Percentiles rank a stretch among this genome's conserved stretches.
Conservation (phyloP, 2,797 vertebrate genomes). For the Poecilia gillii region DNA sequence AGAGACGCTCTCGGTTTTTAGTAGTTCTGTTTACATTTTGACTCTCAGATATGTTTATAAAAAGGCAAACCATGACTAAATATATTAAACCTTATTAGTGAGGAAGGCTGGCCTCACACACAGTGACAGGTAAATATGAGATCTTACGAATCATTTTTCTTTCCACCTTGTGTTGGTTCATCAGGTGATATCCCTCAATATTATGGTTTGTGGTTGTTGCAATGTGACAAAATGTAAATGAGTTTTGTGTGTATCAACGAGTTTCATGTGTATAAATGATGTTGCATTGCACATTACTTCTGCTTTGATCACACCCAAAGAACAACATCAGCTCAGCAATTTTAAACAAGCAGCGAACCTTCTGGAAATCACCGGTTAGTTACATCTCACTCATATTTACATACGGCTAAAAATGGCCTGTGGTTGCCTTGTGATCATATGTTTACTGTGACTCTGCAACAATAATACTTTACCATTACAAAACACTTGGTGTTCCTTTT, state of each 20-base stretch:
- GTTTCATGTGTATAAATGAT: background rate
- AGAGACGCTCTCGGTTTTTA: background rate
- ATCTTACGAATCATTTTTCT: background rate
- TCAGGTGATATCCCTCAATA: background rate
- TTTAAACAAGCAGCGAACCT: conserved; percentile 30
- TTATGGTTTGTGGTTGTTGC: background rate
- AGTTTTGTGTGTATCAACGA: background rate
- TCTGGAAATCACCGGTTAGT: conserved; percentile 37
- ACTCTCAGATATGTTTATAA: background rate
- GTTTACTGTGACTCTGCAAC: conserved; percentile 54
- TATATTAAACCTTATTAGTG: too few relatives aligned
- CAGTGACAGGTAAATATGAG: background rate
- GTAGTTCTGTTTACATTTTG: too few relatives aligned
- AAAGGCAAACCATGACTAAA: background rate
- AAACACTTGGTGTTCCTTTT: conserved; percentile 34
- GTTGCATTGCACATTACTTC: background rate
- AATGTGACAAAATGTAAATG: background rate
- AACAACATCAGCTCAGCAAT: conserved; percentile 17
- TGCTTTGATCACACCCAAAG: conserved; percentile 27
- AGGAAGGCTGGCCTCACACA: too few relatives aligned
- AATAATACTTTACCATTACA: conserved; percentile 42
- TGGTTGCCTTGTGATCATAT: conserved; percentile 54
- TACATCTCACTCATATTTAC: conserved; percentile 43
- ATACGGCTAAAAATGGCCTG: conserved; percentile 23
- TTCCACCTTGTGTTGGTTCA: background rate